A percentile compares a stretch with the other conserved stretches of the same genome.
phyloP scores from a whole-genome alignment of 1,140 invertebrate genomes.

The Alviniconcha marisindica region DNA sequence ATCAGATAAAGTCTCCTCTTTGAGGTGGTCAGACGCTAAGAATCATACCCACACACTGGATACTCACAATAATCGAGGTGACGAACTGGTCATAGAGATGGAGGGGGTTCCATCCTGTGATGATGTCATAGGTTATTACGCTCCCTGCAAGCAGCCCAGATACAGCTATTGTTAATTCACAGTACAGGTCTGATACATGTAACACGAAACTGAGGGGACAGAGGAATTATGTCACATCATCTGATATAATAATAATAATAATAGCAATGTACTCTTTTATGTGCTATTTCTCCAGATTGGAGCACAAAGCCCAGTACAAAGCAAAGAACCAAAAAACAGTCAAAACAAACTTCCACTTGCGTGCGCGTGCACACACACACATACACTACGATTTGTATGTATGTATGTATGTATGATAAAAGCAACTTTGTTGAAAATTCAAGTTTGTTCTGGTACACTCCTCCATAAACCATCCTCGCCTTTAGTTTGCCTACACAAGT shows the following conservation, averaged over 20 bases:
- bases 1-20: too few relatives aligned
- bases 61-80: constrained; percentile 71
- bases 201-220: too few relatives aligned
- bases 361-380: constrained; percentile 4
- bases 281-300: too few relatives aligned
- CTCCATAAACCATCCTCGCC: too few relatives aligned
- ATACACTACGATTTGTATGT: not conserved
- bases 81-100: constrained; percentile 77
- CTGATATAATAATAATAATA: not conserved
- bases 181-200: too few relatives aligned
- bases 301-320: too few relatives aligned
- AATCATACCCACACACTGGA: not conserved
- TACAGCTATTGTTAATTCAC: constrained; percentile 28
- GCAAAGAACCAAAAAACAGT: not conserved
- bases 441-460: too few relatives aligned
- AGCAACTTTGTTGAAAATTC: too few relatives aligned
- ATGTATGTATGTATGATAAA: too few relatives aligned
- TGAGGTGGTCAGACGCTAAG: too few relatives aligned
- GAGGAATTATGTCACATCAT: not conserved
- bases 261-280: too few relatives aligned
- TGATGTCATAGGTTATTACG: constrained; percentile 88
- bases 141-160: constrained; percentile 79
- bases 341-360: not conserved
- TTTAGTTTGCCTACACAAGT: too few relatives aligned
- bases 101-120: constrained; percentile 84